Conservation (phyloP, 1,140 invertebrate species). For the Oryzaephilus surinamensis region DNA sequence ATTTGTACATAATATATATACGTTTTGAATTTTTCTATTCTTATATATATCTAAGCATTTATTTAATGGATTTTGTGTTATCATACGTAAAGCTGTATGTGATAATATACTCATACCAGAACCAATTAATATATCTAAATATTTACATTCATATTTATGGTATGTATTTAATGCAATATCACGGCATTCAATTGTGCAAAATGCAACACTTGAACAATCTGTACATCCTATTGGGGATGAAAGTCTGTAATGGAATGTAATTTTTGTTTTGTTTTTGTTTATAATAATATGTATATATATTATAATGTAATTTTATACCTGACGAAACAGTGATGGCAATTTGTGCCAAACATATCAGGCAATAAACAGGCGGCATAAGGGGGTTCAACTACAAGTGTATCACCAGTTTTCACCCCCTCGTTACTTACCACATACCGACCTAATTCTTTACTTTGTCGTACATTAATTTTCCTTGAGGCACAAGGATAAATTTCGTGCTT, state of each 20-base stretch:
- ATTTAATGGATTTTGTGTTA: conserved; percentile 50
- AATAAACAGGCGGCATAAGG: conserved; percentile 65
- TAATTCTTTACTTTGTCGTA: conserved; percentile 37
- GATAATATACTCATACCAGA: conserved; percentile 72
- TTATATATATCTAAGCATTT: conserved; percentile 42
- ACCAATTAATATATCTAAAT: conserved; percentile 62
- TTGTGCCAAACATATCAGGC: conserved; percentile 57
- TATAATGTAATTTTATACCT: conserved; percentile 39
- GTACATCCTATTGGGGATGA: conserved; percentile 59
- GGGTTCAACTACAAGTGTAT: conserved; percentile 58
- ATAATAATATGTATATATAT: not conserved
- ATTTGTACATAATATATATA: conserved; percentile 59
- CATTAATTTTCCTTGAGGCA: conserved; percentile 37
- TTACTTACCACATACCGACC: conserved; percentile 51
- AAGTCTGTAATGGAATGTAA: conserved; percentile 37
- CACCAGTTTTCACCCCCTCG: conserved; percentile 47
- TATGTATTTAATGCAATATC: conserved; percentile 54
- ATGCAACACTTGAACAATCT: conserved; percentile 62
- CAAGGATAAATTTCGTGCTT: conserved; percentile 29
- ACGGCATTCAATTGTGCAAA: conserved; percentile 62
- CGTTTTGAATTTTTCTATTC: conserved; percentile 36
- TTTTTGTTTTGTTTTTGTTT: not conserved
- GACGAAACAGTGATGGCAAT: conserved; percentile 76
- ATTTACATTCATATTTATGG: conserved; percentile 73
- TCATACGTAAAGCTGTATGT: conserved; percentile 61